A percentile compares a stretch with the other conserved stretches of the same genome.
Conservation (phyloP, 2,797 vertebrate genomes). For the Danionella dracula region DNA sequence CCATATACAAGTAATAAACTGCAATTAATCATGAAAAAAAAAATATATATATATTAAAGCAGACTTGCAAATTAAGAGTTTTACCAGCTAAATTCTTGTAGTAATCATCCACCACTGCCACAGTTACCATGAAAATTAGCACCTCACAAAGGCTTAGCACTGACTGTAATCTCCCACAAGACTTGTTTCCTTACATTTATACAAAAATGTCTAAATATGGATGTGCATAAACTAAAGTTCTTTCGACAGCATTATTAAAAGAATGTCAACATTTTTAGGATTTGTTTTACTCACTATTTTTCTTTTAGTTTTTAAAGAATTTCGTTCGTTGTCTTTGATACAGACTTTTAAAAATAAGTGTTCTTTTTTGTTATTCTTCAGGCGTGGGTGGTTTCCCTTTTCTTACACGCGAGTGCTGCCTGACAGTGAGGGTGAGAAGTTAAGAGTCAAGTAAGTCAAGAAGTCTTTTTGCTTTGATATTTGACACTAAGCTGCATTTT, state of each 20-base stretch:
- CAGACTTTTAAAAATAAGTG: background rate
- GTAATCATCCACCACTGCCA: background rate
- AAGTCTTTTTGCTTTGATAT: background rate
- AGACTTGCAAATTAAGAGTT: background rate
- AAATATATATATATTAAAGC: too few relatives aligned
- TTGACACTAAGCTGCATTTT: background rate
- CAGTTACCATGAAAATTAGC: background rate
- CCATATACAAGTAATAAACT: too few relatives aligned
- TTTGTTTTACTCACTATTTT: background rate
- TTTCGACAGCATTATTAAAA: too few relatives aligned
- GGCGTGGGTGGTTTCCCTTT: conserved; percentile 98
- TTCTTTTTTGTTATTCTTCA: conserved; percentile 47
- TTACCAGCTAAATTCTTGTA: background rate
- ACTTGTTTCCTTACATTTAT: background rate
- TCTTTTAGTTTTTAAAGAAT: background rate
- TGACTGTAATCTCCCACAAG: background rate
- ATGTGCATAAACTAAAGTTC: background rate
- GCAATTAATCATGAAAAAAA: too few relatives aligned
- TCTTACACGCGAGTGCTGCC: conserved; percentile 95
- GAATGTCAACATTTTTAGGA: too few relatives aligned
- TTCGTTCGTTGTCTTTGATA: background rate
- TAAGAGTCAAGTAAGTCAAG: conserved; percentile 81
- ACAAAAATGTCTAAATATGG: background rate
- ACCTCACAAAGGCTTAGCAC: background rate
- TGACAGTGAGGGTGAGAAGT: conserved; percentile 75